These are phyloP conservation scores for Agapostemon virescens DNA, from an alignment of 2,888 invertebrate species.

Conservation along the genomic window DNA sequence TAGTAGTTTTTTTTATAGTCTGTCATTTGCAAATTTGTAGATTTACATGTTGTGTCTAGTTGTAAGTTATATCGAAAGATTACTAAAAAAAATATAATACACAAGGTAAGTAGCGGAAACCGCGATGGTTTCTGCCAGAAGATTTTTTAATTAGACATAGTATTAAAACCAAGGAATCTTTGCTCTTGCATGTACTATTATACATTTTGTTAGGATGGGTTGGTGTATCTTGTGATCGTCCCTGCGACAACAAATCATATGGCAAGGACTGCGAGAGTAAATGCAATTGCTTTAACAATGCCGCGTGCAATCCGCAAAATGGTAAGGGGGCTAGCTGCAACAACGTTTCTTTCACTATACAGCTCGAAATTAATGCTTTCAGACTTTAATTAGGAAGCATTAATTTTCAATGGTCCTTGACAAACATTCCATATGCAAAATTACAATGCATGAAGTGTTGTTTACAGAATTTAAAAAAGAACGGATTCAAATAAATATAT, in stretches of 20 bases:
- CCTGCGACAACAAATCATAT: slow-evolving; percentile 91
- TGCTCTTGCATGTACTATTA: slow-evolving; percentile 51
- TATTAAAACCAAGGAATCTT: slow-evolving; percentile 9
- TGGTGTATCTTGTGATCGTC: slow-evolving; percentile 92
- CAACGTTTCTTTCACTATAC: slow-evolving; percentile 5
- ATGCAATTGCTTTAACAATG: slow-evolving; percentile 90
- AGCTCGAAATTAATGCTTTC: slow-evolving; percentile 5
- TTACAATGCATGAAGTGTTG: background rate
- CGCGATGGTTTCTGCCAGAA: background rate
- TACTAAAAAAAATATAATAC: background rate
- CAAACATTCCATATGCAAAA: background rate
- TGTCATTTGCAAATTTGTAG: slow-evolving; percentile 8
- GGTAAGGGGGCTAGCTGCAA: slow-evolving; percentile 82
- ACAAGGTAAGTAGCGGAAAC: slow-evolving; percentile 22
- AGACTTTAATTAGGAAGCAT: slow-evolving; percentile 11
- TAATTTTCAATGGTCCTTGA: slow-evolving; percentile 23
- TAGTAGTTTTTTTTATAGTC: slow-evolving; percentile 14
- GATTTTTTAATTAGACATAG: slow-evolving; percentile 3
- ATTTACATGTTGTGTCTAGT: background rate
- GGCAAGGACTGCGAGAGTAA: slow-evolving; percentile 89
- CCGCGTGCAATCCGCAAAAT: slow-evolving; percentile 91
- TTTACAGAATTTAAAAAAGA: too few species aligned
- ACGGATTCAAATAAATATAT: too few species aligned
- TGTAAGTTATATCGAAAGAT: background rate
- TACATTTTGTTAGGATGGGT: slow-evolving; percentile 82